These are phyloP conservation scores for Lasioglossum vierecki DNA, from an alignment of 2,888 invertebrate genomes.

Conservation along the genomic window DNA sequence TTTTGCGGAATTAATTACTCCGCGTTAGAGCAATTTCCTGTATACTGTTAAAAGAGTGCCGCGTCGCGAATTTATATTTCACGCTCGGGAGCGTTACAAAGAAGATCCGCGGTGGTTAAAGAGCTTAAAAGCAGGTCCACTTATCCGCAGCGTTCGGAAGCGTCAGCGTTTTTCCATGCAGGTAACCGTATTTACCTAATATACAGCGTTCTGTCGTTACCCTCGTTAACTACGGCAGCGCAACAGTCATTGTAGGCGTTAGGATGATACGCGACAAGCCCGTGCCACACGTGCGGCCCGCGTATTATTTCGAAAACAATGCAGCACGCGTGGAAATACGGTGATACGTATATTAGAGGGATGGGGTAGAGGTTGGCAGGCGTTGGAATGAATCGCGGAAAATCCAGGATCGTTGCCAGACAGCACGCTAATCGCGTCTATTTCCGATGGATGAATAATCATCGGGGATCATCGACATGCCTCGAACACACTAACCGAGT, in stretches of 20 bases:
- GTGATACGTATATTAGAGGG: constrained; percentile 14
- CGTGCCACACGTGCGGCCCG: neutral
- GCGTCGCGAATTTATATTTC: constrained; percentile 36
- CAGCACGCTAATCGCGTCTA: neutral
- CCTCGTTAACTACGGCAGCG: constrained; percentile 18
- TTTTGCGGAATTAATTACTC: constrained; percentile 31
- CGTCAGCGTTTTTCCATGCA: constrained; percentile 11
- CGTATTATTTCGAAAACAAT: constrained; percentile 36
- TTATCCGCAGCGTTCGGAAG: constrained; percentile 22
- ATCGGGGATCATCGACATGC: neutral
- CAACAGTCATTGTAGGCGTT: constrained; percentile 14
- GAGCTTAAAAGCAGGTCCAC: constrained; percentile 28
- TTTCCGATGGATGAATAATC: constrained; percentile 2
- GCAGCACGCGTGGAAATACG: constrained; percentile 4
- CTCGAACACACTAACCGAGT: neutral
- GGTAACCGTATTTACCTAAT: constrained; percentile 33
- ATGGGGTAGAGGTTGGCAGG: neutral
- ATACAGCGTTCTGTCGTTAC: constrained; percentile 20
- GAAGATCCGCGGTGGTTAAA: constrained; percentile 18
- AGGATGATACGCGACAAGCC: neutral
- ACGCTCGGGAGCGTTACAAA: constrained; percentile 35
- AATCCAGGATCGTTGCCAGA: constrained; percentile 11
- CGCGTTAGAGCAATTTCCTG: constrained; percentile 13
- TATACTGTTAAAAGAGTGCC: constrained; percentile 1
- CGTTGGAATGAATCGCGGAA: neutral